These are phyloP conservation scores for Patiria miniata DNA, from an alignment of 35 echinoderm and acorn worm genomes.

Conservation along the genomic window DNA sequence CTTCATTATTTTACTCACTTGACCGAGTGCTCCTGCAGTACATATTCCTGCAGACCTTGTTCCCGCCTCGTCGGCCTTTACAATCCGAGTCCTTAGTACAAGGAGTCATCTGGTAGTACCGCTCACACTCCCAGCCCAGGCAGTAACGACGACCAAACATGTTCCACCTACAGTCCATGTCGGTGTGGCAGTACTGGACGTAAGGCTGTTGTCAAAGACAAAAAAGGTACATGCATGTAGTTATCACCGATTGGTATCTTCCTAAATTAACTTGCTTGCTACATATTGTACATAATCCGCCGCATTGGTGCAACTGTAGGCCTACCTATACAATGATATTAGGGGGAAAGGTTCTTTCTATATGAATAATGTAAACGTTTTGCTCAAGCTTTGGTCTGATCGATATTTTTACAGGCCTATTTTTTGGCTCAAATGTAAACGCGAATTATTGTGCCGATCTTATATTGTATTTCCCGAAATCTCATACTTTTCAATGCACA, in stretches of 20 bases:
- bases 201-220: conserved; percentile 6
- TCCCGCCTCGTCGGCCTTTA: not conserved
- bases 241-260: not conserved
- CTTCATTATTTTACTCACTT: conserved; percentile 3
- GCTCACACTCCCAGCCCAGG: conserved; percentile 45
- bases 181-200: conserved; percentile 38
- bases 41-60: conserved; percentile 45
- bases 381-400: no score
- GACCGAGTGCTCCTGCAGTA: conserved; percentile 39
- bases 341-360: no score
- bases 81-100: conserved; percentile 33
- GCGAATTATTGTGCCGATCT: no score
- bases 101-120: conserved; percentile 48
- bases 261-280: no score
- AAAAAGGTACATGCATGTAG: not conserved
- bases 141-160: conserved; percentile 29
- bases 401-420: no score
- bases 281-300: no score
- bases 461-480: no score
- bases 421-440: no score
- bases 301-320: no score
- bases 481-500: no score
- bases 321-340: no score
- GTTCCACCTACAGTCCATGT: conserved; percentile 32
- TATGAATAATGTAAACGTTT: no score